phyloP scores from a whole-genome alignment of 2,888 invertebrate genomes.

The Thymelicus acteon region DNA sequence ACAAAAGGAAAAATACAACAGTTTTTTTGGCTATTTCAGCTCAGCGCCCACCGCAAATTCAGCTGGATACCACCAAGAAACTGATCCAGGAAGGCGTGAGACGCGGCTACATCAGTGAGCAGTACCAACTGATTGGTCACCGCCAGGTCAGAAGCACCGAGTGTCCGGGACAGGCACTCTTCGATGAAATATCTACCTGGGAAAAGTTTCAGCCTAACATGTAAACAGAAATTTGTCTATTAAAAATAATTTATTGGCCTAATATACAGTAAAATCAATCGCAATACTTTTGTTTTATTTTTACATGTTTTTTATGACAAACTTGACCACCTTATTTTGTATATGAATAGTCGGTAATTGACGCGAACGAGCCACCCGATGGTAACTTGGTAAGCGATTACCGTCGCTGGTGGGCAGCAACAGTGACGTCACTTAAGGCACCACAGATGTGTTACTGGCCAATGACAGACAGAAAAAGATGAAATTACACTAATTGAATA shows the following conservation, averaged over 20 bases:
- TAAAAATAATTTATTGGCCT: background rate
- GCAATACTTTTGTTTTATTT: no score
- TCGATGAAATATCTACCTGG: slow-evolving; percentile 86
- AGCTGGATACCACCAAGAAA: slow-evolving; percentile 80
- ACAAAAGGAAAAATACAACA: no score
- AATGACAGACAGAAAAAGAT: no score
- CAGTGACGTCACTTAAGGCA: no score
- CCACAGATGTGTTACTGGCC: no score
- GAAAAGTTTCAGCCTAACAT: slow-evolving; percentile 54
- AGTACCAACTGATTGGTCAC: slow-evolving; percentile 88
- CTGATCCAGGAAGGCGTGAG: slow-evolving; percentile 85
- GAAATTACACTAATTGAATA: no score
- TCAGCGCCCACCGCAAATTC: slow-evolving; percentile 81
- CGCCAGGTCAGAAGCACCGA: slow-evolving; percentile 81
- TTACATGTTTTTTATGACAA: no score
- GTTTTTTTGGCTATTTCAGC: slow-evolving; percentile 64
- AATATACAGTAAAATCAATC: background rate
- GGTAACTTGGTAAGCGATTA: no score
- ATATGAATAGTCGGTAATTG: no score
- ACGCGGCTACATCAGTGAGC: slow-evolving; percentile 82
- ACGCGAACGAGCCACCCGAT: no score
- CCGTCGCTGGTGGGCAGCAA: no score
- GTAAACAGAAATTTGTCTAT: background rate
- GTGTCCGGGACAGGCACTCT: slow-evolving; percentile 88
- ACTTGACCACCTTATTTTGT: no score